Evolutionary conservation across 2,113 vertebrate genomes (phyloP), one percentile per base, ranked within the genome.

Genomic region (Thomomys bottae): DNA sequence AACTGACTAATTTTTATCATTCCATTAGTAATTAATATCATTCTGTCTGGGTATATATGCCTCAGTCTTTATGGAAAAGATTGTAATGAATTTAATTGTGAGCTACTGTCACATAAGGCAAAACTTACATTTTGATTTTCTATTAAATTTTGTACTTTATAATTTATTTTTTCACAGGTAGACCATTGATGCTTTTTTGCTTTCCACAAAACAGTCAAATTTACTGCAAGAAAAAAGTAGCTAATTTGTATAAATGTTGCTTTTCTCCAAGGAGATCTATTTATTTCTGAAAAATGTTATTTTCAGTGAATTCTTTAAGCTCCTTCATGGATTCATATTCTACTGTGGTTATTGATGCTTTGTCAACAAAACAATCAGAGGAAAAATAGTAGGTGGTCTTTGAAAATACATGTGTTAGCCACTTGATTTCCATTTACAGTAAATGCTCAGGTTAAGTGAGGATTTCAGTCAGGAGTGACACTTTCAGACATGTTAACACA

Each of bases 371-470:
- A 63, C 40, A 64, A 34, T 2, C 32, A 64, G 23, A 45, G 9
- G 57, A 66, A 63, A 79, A 70, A 1, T 38, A 38, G 17, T 73
- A 34, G 77, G 81, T 90, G 82, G 76, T 70, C 83, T 86, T 40
- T 42, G 32, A 11, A 61, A 57, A 64, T 9, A 34, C 8, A 1
- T 9, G 9, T 77, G 26, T 61, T 80, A 90, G 28, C 63, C 36
- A 36, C 87, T 84, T 81, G 68, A 90, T 88, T 94, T 83, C 73
- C 59, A 88, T 81, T 86, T 54, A 70, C 54, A 68, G 32, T 49
- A 45, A 88, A 42, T 28, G 49, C 64, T 79, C 36, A 80, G 67
- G 67, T 86, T 83, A 80, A 86, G 83, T 38, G 86, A 80, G 80
- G 73, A 45, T 34, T 86, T 86, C 45, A 28, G 28, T 77, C 54